Conservation (phyloP, 2,888 invertebrate species). For the Pristionchus japonicus region DNA sequence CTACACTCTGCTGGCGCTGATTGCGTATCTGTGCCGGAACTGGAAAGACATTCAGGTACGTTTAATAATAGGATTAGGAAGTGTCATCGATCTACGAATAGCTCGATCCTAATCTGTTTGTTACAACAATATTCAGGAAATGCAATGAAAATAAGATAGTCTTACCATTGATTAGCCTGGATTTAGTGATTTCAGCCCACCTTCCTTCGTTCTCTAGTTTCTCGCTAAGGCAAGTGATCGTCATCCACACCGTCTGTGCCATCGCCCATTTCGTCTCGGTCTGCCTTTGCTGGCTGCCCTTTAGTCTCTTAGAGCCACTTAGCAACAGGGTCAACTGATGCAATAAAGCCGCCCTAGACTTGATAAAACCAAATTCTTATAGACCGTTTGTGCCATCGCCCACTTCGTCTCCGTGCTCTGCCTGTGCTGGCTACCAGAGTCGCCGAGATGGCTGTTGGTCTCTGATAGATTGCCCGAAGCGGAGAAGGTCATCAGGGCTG, state of each 20-base stretch:
- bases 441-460: constrained; percentile 72
- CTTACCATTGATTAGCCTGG: too few relatives aligned
- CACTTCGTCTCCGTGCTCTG: constrained; percentile 73
- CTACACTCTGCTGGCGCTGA: constrained; percentile 73
- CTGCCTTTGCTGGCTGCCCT: constrained; percentile 72
- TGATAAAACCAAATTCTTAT: background rate
- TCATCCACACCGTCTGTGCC: constrained; percentile 69
- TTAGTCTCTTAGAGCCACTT: background rate
- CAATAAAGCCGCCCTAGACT: background rate
- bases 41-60: constrained; percentile 74
- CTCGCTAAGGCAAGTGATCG: too few relatives aligned
- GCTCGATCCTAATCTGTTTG: too few relatives aligned
- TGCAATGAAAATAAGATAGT: too few relatives aligned
- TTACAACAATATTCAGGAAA: too few relatives aligned
- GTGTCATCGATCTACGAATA: too few relatives aligned
- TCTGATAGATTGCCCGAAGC: constrained; percentile 74
- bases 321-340: background rate
- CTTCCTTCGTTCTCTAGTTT: background rate
- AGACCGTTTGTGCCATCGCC: constrained; percentile 72
- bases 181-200: too few relatives aligned
- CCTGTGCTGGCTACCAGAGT: constrained; percentile 74
- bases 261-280: constrained; percentile 72
- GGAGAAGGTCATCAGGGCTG: constrained; percentile 73
- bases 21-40: constrained; percentile 73
- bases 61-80: too few relatives aligned